Evolutionary conservation across 1,140 invertebrate genomes (phyloP).

Genomic region (Wiebesia pumilae): DNA sequence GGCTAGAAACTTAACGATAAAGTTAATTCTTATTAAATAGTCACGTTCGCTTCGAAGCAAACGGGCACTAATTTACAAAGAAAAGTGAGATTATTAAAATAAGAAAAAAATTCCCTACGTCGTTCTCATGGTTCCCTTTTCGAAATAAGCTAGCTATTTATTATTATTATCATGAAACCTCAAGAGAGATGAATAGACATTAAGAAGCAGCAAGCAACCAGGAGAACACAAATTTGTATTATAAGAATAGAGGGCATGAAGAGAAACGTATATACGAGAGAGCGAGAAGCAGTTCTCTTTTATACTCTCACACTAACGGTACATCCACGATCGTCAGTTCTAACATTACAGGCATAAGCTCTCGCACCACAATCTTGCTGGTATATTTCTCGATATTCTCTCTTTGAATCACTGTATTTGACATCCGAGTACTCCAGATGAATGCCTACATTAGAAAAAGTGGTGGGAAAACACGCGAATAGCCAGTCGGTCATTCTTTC

Average conservation of each 20-base stretch:
- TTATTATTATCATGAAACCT: conserved; percentile 49
- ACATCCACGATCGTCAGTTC: not conserved
- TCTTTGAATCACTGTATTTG: not conserved
- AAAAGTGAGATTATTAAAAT: not conserved
- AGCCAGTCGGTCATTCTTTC: not conserved
- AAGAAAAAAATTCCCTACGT: not conserved
- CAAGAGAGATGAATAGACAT: conserved; percentile 20
- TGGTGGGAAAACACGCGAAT: not conserved
- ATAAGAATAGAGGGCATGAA: not conserved
- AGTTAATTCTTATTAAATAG: too few relatives aligned
- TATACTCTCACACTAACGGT: not conserved
- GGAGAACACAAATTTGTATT: conserved; percentile 17
- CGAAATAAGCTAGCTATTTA: conserved; percentile 34
- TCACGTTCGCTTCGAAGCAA: too few relatives aligned
- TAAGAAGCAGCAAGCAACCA: not conserved
- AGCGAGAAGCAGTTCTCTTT: not conserved
- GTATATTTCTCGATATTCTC: conserved; percentile 28
- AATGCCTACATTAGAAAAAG: conserved; percentile 5
- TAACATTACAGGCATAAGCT: not conserved
- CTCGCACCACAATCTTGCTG: not conserved
- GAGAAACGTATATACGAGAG: not conserved
- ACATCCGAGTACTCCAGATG: not conserved
- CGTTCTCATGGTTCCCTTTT: not conserved
- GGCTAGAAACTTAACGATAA: too few relatives aligned
- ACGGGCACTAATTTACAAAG: too few relatives aligned